These are phyloP conservation scores for Cyphomyrus discorhynchus DNA, from an alignment of 2,113 vertebrate genomes.

Conservation along the genomic window DNA sequence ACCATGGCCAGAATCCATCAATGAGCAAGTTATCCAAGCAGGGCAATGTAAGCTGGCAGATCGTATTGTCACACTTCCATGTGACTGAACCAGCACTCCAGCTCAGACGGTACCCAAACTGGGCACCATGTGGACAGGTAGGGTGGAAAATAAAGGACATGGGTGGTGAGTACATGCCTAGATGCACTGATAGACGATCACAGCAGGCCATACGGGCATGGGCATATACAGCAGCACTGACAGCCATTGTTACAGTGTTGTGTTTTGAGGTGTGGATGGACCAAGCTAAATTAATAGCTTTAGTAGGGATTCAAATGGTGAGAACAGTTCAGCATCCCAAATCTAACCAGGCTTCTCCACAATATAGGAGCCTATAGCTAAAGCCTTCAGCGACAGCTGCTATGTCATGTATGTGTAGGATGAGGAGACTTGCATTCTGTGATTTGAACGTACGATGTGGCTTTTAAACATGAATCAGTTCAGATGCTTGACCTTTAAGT, in stretches of 20 bases:
- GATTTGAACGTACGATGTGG: neutral
- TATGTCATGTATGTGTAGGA: neutral
- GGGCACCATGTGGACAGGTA: neutral
- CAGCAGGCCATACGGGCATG: neutral
- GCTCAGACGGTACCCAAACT: neutral
- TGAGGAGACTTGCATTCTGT: neutral
- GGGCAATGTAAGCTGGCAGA: neutral
- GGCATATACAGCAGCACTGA: neutral
- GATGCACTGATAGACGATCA: neutral
- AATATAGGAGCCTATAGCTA: neutral
- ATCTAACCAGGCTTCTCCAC: neutral
- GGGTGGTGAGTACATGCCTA: neutral
- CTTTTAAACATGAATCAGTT: neutral
- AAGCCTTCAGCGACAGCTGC: neutral
- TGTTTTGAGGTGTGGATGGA: neutral
- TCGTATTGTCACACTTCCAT: neutral
- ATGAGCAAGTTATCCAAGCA: neutral
- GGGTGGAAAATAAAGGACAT: neutral
- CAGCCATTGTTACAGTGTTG: neutral
- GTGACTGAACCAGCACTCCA: neutral
- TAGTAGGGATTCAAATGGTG: too few relatives aligned
- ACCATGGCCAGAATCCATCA: neutral
- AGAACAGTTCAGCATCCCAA: neutral
- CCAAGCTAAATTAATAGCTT: too few relatives aligned
- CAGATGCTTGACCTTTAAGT: neutral